Base-by-base conservation (phyloP, 2,113 vertebrate species). In the Misgurnus mizolepis region DNA sequence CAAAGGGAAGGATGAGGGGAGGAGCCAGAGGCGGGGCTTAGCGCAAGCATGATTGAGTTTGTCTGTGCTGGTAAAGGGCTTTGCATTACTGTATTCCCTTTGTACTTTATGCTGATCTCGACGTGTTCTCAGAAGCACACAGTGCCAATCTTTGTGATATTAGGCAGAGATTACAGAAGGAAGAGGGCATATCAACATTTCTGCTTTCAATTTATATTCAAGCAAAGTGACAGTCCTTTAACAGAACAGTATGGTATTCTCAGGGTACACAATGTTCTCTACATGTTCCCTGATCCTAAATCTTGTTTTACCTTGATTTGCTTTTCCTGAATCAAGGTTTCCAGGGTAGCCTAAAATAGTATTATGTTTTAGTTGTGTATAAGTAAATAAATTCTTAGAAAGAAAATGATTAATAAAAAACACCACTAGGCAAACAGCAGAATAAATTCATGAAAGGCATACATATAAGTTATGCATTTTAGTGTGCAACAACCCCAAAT, bases 1-100 rank as follows among this genome's bases (percentile, higher is more conserved):
- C 40, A 74, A 66, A 58, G 70, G 61, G 76, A 74, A 66, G 70
- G 55, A 12, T 12, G 15, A 55, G 68, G 27, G 69, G 68, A 61
- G 53, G 70, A 18, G 64, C 39, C 4, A 45, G 34, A 67, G 72
- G 73, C 9, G 73, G 53, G 1, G 53, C 67, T 53, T 40, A 27
- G 41, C 10, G 0, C 71, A 62, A 53, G 43, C 55, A 70, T 27
- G 40, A 58, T 10, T 61, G 49, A 68, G 55, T 22, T 7, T 10
- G 34, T 11, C 72, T 47, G 43, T 49, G 61, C 45, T 58, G 55
- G 55, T 18, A 14, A 58, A 14, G 15, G 55, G 60, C 75, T 66
- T 77, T 1, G 47, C 47, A 22, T 66, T 14, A 77, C 47, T 55
- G 34, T 65, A 53, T 77, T 77, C n/a, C 27, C 10, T 66, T 66